phyloP scores from a whole-genome alignment of 2,113 vertebrate species.

The Rhagologus leucostigma region DNA sequence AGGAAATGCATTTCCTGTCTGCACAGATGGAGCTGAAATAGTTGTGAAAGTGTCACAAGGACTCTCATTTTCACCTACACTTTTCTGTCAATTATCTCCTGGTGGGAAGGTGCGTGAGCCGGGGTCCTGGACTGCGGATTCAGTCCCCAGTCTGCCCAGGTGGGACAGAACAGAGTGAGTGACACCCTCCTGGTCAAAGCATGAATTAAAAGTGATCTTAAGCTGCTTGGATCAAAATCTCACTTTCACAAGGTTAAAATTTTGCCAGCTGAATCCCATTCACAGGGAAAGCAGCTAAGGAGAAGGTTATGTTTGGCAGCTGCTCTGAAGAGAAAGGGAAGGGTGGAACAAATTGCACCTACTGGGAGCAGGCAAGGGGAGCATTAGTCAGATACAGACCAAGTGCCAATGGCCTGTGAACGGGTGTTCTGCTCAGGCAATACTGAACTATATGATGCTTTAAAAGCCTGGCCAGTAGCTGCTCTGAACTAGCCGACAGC shows the following conservation, averaged over 20 bases:
- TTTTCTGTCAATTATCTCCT: background rate
- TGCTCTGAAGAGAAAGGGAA: background rate
- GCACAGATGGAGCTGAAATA: background rate
- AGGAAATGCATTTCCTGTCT: background rate
- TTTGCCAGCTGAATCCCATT: background rate
- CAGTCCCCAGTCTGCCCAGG: background rate
- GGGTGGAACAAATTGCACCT: background rate
- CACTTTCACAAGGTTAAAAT: background rate
- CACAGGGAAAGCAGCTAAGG: background rate
- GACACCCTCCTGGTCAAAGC: background rate
- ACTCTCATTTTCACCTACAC: background rate
- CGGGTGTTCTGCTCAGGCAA: background rate
- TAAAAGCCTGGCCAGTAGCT: background rate
- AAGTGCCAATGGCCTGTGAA: background rate
- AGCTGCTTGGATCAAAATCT: background rate
- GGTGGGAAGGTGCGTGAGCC: rapidly evolving
- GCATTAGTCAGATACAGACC: background rate
- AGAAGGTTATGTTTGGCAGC: background rate
- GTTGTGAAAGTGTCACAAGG: background rate
- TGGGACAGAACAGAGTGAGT: background rate
- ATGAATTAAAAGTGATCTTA: background rate
- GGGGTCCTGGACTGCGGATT: background rate
- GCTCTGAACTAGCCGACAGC: background rate
- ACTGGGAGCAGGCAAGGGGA: background rate
- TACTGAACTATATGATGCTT: background rate